Percentiles rank a stretch among this genome's conserved stretches.
Conservation (phyloP, 2,888 invertebrate genomes). For the Dynastes hyllus region DNA sequence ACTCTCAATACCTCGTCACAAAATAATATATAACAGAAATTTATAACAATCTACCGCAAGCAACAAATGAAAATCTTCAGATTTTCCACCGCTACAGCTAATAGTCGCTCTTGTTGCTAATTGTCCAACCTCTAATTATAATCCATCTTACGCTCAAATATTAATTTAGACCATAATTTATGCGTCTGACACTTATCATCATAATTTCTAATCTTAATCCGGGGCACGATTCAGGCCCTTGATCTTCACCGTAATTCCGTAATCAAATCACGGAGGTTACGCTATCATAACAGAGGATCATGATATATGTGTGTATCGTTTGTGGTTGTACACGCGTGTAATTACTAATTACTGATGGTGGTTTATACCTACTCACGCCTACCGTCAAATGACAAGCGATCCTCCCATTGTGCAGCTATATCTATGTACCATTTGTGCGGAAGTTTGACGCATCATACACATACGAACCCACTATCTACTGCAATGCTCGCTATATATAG, state of each 20-base stretch:
- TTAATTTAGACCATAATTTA: slow-evolving; percentile 44
- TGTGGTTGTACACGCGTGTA: slow-evolving; percentile 62
- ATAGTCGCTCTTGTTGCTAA: too few species aligned
- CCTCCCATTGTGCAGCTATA: slow-evolving; percentile 21
- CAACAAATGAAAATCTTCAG: too few species aligned
- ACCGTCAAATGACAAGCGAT: slow-evolving; percentile 54
- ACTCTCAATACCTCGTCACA: too few species aligned
- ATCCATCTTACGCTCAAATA: slow-evolving; percentile 5
- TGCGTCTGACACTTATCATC: slow-evolving; percentile 36
- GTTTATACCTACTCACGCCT: slow-evolving; percentile 49
- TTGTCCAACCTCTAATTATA: not conserved
- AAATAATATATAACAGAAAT: too few species aligned
- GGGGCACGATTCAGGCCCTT: slow-evolving; percentile 1
- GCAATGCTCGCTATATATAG: not conserved
- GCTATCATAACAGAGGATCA: slow-evolving; percentile 61
- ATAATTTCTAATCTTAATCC: slow-evolving; percentile 45
- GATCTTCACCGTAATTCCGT: slow-evolving; percentile 55
- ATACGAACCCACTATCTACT: not conserved
- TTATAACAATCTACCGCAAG: too few species aligned
- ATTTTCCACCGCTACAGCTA: too few species aligned
- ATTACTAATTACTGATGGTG: slow-evolving; percentile 62
- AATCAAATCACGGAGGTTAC: slow-evolving; percentile 60
- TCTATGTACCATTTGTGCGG: slow-evolving; percentile 54
- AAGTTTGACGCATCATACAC: slow-evolving; percentile 9
- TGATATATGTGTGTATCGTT: slow-evolving; percentile 64